Conservation (phyloP, 1,140 invertebrate species). For the Leptopilina boulardi region DNA sequence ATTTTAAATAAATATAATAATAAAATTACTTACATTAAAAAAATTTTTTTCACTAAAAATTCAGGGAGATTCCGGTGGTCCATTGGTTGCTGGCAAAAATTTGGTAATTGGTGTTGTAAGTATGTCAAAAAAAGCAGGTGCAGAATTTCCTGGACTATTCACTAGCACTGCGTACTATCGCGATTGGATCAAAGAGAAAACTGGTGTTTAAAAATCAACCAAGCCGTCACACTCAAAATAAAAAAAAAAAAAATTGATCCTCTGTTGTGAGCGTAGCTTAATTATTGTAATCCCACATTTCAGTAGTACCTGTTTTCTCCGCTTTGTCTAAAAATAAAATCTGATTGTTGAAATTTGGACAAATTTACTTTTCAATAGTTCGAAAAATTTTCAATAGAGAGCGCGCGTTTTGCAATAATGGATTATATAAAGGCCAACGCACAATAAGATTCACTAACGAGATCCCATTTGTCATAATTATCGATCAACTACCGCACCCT, state of each 20-base stretch:
- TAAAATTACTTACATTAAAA: background rate
- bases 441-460: too few relatives aligned
- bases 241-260: background rate
- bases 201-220: background rate
- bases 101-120: background rate
- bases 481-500: too few relatives aligned
- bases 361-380: too few relatives aligned
- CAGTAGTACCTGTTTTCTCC: too few relatives aligned
- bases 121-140: background rate
- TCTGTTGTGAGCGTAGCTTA: too few relatives aligned
- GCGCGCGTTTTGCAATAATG: too few relatives aligned
- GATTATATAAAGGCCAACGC: too few relatives aligned
- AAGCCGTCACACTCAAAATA: background rate
- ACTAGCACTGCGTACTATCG: background rate
- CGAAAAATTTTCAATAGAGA: too few relatives aligned
- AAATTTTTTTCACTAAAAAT: background rate
- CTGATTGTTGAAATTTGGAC: too few relatives aligned
- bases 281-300: too few relatives aligned
- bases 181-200: background rate
- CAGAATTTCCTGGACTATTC: background rate
- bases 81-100: background rate
- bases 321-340: too few relatives aligned
- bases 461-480: too few relatives aligned
- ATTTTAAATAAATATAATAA: background rate
- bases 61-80: conserved; percentile 9